Evolutionary conservation across 1,140 invertebrate species (phyloP), one percentile per base, ranked within the genome.

Genomic region (Leucophenga varia): DNA sequence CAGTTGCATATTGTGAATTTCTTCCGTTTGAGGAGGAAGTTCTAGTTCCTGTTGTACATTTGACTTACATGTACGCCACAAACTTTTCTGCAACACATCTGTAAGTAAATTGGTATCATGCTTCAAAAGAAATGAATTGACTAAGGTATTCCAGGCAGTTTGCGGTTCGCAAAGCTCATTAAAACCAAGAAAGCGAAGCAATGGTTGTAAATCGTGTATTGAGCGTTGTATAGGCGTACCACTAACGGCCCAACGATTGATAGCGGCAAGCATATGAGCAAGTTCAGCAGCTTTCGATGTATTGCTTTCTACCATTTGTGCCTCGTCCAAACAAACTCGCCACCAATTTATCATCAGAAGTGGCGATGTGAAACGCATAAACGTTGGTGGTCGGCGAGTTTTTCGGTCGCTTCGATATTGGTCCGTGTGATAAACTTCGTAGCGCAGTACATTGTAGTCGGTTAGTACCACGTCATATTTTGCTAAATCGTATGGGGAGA

Each of bases 251-350:
- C 89, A 92, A 42, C 84, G 78, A 74, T 88, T 82, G 6, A 81
- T 58, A 4, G 83, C 81, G 14, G 54, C 86, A 85, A 91, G 87
- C 54, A 80, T 75, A 2, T 85, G 81, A 0, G 80, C 75, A 55
- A 78, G 75, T 21, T 78, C 79, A 3, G 80, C 77, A 1, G 79
- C 76, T 7, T 51, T 38, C 1, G 68, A 60, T 3, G 49, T 47
- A 17, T 41, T 59, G 49, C 78, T 78, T 71, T 90, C 89, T 1
- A 90, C 87, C 80, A 89, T 89, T 77, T 92, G 89, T 30, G 88
- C 89, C 78, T 92, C 89, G 77, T 92, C 89, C 10, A 91, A 74
- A 67, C 86, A 89, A 18, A 90, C 76, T 31, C 89, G 78, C 88
- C 87, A 91, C 86, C 86, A 92, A 38, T 85, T 72, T 1, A 91